Evolutionary conservation across 30 jellyfish, hydroid and myxozoan species (phyloP), one percentile per base, ranked within the genome.

Genomic region (Turritopsis rubra): DNA sequence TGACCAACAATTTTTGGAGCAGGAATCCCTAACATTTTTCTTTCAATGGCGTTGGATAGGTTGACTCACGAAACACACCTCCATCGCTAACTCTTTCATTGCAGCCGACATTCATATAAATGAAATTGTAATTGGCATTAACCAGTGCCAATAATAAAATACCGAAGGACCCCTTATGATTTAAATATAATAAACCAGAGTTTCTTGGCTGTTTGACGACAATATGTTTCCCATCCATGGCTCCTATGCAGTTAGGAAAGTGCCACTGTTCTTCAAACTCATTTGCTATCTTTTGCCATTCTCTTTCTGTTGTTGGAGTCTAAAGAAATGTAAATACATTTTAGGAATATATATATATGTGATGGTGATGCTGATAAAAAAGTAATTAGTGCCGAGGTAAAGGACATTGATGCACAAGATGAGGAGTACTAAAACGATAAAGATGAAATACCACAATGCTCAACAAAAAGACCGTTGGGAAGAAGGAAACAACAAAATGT

Each of bases 141-240:
- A 79, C 86, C 29, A 79, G 86, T 18, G 80, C 82, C 52, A 81
- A 30, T 81, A 81, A 29, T 21, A 81, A 86, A 23, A 81, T 31
- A 71, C 88, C 30, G 73, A 81, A 81, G 18, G 85, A n/a, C 21
- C 88, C 88, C 22, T 81, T 70, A 73, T 81, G 65, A 26, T 71
- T 81, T 65, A 81, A 81, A 29, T 53, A 81, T 22, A 27, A 27
- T 8, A 86, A 81, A 25, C 88, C 85, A 7, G 85, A 66, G 65
- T 81, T 81, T 22, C 86, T 28, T 22, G 88, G 88, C 21, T 81
- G 88, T 52, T 70, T 66, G 88, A 81, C 28, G 18, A 27, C 31
- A 1, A 85, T 19, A 52, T 85, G 83, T 52, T 85, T 85, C 25
- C 93, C 90, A 30, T 78, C 93, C 90, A 85, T 78, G 21, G 93